A percentile compares a stretch with the other conserved stretches of the same genome.
phyloP scores from a whole-genome alignment of 2,113 vertebrate genomes.

The Lagenorhynchus albirostris region DNA sequence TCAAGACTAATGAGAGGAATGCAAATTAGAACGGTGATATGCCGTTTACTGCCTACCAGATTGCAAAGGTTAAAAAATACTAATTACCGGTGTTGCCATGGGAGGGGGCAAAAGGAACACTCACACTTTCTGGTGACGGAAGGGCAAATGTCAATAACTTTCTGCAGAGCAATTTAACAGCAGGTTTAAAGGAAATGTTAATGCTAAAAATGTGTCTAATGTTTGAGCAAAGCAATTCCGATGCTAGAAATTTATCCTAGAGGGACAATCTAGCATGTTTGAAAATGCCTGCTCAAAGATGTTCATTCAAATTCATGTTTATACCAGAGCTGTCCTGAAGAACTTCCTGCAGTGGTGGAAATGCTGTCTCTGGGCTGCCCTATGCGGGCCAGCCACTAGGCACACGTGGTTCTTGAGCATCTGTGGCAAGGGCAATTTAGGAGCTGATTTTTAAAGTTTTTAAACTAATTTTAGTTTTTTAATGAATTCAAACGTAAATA shows the following conservation, averaged over 20 bases:
- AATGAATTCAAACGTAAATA: neutral
- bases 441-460: neutral
- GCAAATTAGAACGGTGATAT: neutral
- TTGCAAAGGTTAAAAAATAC: neutral
- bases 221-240: slow-evolving; percentile 14
- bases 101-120: neutral
- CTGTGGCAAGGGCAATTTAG: neutral
- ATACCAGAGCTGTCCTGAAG: neutral
- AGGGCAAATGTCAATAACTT: neutral
- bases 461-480: neutral
- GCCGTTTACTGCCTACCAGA: neutral
- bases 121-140: neutral
- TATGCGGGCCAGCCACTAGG: neutral
- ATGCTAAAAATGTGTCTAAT: neutral
- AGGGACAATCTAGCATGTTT: neutral
- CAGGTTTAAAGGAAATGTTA: neutral
- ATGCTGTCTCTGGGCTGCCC: neutral
- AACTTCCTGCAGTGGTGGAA: neutral
- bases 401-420: neutral
- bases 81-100: neutral
- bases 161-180: neutral
- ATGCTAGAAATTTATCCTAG: neutral
- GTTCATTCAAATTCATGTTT: neutral
- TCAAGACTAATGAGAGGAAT: slow-evolving; percentile 39
- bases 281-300: slow-evolving; percentile 8